A percentile compares a stretch with the other conserved stretches of the same genome.
Conservation (phyloP, 2,113 vertebrate species). For the Onychostruthus taczanowskii region DNA sequence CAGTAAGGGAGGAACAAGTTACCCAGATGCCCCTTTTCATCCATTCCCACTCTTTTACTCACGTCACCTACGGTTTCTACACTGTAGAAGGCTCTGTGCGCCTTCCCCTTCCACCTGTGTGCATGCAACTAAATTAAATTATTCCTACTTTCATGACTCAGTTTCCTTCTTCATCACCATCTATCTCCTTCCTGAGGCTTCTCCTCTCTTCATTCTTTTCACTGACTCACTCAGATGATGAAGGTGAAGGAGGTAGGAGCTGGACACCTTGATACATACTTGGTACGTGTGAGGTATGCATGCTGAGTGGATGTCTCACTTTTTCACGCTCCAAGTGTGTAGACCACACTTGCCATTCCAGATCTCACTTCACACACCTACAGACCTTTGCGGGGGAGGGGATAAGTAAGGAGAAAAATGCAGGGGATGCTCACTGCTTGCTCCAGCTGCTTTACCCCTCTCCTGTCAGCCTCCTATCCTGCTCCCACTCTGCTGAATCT, state of each 20-base stretch:
- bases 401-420: neutral
- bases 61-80: neutral
- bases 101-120: neutral
- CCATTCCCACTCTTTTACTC: neutral
- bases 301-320: neutral
- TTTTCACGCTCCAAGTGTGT: neutral
- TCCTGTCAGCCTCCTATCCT: neutral
- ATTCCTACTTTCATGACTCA: neutral
- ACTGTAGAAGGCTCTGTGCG: neutral
- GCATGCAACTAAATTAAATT: neutral
- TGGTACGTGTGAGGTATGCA: accelerated
- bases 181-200: neutral
- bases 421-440: neutral
- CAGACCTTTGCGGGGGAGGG: neutral
- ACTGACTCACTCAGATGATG: neutral
- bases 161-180: neutral
- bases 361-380: neutral
- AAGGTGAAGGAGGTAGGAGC: neutral
- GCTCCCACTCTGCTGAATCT: neutral
- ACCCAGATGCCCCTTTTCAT: neutral
- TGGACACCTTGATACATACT: neutral
- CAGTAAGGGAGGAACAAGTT: neutral
- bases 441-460: neutral
- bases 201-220: neutral
- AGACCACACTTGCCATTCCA: neutral